Conservation (phyloP, 2,797 vertebrate genomes). For the Tragopan temminckii region DNA sequence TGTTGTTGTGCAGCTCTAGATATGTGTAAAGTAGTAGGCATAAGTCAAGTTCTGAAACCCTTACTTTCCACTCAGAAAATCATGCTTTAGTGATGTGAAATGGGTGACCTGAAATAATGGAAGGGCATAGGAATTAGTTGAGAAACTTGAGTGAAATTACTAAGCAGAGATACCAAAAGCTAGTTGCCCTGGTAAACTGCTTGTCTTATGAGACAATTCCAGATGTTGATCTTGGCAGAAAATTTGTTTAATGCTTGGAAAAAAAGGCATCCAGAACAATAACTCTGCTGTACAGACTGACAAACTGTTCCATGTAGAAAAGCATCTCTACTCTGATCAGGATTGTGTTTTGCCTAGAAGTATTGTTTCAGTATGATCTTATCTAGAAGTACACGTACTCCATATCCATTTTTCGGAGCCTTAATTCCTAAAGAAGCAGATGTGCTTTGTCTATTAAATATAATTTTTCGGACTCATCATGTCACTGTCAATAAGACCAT, state of each 20-base stretch:
- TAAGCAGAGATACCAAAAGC: neutral
- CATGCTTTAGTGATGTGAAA: neutral
- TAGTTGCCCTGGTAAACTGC: neutral
- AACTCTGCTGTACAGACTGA: neutral
- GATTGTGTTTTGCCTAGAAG: neutral
- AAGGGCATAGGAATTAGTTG: neutral
- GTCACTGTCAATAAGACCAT: neutral
- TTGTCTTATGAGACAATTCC: neutral
- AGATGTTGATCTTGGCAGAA: neutral
- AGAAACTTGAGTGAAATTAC: neutral
- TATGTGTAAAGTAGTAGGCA: neutral
- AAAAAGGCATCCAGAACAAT: neutral
- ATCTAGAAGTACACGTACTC: neutral
- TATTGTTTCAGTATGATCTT: neutral
- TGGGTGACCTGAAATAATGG: neutral
- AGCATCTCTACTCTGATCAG: neutral
- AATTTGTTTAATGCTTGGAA: conserved; percentile 7
- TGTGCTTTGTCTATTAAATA: neutral
- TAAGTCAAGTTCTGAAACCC: neutral
- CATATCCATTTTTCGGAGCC: neutral
- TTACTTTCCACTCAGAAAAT: neutral
- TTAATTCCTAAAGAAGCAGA: neutral
- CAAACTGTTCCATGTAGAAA: neutral
- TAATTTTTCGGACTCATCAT: rapidly evolving
- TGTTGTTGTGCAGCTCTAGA: neutral